Evolutionary conservation across 2,888 invertebrate genomes (phyloP).

Genomic region (Eudasyphora cyanicolor): DNA sequence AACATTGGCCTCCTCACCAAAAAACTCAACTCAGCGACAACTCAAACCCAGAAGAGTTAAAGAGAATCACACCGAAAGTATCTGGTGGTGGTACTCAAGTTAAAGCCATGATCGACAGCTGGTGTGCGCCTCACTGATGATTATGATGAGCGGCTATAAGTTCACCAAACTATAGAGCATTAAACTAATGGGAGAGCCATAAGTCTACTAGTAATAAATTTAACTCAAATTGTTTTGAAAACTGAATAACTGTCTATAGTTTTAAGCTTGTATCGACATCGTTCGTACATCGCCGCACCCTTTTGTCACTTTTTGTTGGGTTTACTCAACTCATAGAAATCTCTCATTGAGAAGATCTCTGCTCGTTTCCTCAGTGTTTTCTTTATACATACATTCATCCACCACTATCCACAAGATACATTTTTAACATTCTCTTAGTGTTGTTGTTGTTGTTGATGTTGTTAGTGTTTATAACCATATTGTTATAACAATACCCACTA

Average conservation of each 20-base stretch:
- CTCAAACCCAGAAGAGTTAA: conserved; percentile 61
- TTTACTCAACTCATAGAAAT: background rate
- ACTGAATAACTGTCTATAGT: too few species aligned
- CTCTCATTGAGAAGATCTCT: background rate
- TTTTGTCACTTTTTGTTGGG: conserved; percentile 31
- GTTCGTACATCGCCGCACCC: conserved; percentile 37
- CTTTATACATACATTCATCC: too few species aligned
- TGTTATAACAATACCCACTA: background rate
- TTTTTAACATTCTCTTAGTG: background rate
- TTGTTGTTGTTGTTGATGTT: background rate
- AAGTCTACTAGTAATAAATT: too few species aligned
- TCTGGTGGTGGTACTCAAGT: background rate
- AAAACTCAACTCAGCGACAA: conserved; percentile 15
- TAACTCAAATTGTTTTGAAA: too few species aligned
- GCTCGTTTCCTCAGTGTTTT: too few species aligned
- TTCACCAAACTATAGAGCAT: too few species aligned
- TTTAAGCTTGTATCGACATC: background rate
- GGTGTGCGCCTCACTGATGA: too few species aligned
- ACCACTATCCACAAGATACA: conserved; percentile 17
- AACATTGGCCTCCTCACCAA: conserved; percentile 17
- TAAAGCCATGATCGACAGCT: conserved; percentile 44
- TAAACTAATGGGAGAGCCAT: too few species aligned
- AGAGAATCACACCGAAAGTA: conserved; percentile 35
- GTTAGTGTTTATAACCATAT: conserved; percentile 2
- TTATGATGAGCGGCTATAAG: too few species aligned